phyloP scores from a whole-genome alignment of 2,888 invertebrate genomes.

The Thereva nobilitata region DNA sequence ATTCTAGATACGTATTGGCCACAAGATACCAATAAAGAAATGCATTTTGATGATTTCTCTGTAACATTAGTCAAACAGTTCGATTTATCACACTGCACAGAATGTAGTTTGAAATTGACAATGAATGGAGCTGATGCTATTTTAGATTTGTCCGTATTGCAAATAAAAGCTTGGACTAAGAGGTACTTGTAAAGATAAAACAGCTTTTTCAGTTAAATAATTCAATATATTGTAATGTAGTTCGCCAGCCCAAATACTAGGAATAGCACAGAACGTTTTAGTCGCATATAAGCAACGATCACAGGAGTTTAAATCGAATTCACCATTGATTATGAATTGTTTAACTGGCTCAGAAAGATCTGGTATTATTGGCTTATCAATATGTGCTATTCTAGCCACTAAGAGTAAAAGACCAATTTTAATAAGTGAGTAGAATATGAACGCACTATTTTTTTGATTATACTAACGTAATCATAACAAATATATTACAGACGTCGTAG shows the following conservation, averaged over 20 bases:
- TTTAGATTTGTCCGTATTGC: conserved; percentile 54
- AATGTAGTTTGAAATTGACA: conserved; percentile 53
- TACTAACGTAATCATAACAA: background rate
- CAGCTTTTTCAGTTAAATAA: conserved; percentile 2
- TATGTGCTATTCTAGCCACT: conserved; percentile 54
- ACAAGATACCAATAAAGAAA: conserved; percentile 50
- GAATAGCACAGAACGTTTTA: conserved; percentile 54
- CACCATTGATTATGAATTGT: conserved; percentile 55
- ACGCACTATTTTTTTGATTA: too few species aligned
- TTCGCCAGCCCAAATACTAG: conserved; percentile 53
- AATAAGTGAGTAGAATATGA: conserved; percentile 52
- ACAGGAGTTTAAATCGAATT: conserved; percentile 49
- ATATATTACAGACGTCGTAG: conserved; percentile 52
- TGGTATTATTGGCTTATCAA: conserved; percentile 54
- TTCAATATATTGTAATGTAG: conserved; percentile 43
- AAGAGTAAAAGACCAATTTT: conserved; percentile 54
- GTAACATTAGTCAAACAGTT: conserved; percentile 52
- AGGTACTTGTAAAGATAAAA: conserved; percentile 47
- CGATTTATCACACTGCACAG: conserved; percentile 53
- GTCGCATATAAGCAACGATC: conserved; percentile 54
- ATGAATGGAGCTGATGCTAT: conserved; percentile 57
- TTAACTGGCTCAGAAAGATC: conserved; percentile 57
- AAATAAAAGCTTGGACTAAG: conserved; percentile 58
- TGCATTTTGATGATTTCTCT: conserved; percentile 55
- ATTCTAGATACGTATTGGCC: conserved; percentile 58